Base-by-base conservation (phyloP, 2,888 invertebrate genomes). In the Smittia aterrima region DNA sequence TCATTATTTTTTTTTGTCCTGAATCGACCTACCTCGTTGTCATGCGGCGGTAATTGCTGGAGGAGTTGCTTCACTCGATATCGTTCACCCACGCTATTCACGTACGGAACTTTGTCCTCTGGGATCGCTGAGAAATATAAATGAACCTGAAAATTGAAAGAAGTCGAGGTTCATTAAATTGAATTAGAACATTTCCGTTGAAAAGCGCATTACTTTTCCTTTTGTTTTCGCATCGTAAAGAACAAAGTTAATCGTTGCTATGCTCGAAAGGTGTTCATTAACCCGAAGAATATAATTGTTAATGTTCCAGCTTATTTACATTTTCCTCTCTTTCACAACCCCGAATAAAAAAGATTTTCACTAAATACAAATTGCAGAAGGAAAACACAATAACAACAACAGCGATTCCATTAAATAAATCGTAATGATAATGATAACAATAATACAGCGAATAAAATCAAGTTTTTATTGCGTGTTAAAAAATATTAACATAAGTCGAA, bases 91-190 rank as follows among this genome's bases (percentile, higher is more conserved):
- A 92, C 91, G 80, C 95, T 95, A 85, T 96, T 97, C 79, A 97
- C 93, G 85, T 96, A 97, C 77, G 98, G 98, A 77, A 98, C 94
- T 85, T 97, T 96, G 85, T 98, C 96, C 84, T 98, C 97, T 22
- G 98, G 95, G 77, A 98, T 87, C 77, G 92, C 91, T 76, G 95
- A 94, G 87, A 98, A 98, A 87, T 97, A 98, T 80, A 96, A 88
- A 84, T 98, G 97, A 77, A 98, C 97, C 98, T 98, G 88, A 76
- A 88, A 87, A 32, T 62, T 11, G 20, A 62, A 13, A 53, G 22
- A 54, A 16, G n/a, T n/a, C 3, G 47, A 58, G 18, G 58, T 58
- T 58, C 58, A 22, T 58, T 22, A 58, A 58, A 58, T 58, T 58
- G 58, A 58, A 58, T 22, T 18, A 3, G 18, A 22, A 6, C 18